Conservation (phyloP, 2,888 invertebrate species). For the Dendrolimus houi region DNA sequence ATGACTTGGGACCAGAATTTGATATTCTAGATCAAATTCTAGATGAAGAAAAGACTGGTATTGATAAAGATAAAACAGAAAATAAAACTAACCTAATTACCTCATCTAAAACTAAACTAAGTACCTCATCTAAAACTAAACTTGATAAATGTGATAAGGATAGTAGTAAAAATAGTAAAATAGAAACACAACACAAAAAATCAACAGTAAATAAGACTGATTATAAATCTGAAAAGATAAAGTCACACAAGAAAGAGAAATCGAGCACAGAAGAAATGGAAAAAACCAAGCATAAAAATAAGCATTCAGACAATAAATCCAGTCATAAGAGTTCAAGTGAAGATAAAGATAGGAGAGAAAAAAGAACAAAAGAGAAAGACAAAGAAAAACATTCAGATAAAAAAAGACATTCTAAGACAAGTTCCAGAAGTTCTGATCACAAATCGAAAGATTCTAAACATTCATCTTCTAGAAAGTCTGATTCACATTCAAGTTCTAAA, state of each 20-base stretch:
- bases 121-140: not conserved
- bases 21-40: constrained; percentile 70
- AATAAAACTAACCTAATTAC: constrained; percentile 4
- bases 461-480: constrained; percentile 27
- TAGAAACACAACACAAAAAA: constrained; percentile 18
- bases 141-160: constrained; percentile 15
- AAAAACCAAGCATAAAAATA: constrained; percentile 26
- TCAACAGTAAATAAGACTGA: constrained; percentile 17
- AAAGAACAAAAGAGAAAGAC: constrained; percentile 26
- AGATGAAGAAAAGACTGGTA: constrained; percentile 53
- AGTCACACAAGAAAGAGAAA: constrained; percentile 31
- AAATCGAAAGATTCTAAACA: constrained; percentile 29
- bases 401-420: constrained; percentile 24
- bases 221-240: constrained; percentile 29
- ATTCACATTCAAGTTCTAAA: constrained; percentile 29
- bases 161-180: constrained; percentile 20
- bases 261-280: constrained; percentile 27
- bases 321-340: constrained; percentile 48
- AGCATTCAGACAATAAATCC: constrained; percentile 36
- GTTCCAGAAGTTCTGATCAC: constrained; percentile 28
- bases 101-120: constrained; percentile 3
- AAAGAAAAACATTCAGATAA: constrained; percentile 37
- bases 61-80: constrained; percentile 6
- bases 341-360: constrained; percentile 31
- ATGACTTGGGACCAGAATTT: constrained; percentile 68